These are phyloP conservation scores for Cryptus viduatorius DNA, from an alignment of 2,888 invertebrate species.

Conservation along the genomic window DNA sequence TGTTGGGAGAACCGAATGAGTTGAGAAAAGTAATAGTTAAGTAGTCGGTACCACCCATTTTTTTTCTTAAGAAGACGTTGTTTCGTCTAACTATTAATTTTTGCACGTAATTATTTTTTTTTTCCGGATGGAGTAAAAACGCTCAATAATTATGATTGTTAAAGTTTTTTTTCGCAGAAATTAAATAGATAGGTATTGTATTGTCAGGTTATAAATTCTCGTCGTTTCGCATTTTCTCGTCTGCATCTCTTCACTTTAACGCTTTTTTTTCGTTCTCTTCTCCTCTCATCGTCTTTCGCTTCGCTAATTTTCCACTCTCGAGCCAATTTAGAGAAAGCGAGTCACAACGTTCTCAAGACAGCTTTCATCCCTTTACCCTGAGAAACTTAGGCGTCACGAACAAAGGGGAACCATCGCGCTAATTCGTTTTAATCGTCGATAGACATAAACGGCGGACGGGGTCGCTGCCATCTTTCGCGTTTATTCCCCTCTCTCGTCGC, in stretches of 20 bases:
- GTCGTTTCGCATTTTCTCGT: not conserved
- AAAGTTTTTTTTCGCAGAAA: not conserved
- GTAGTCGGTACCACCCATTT: no score
- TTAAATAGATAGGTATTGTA: not conserved
- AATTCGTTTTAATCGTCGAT: conserved; percentile 63
- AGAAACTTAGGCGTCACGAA: conserved; percentile 49
- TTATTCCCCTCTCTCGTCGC: not conserved
- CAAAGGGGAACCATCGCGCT: conserved; percentile 40
- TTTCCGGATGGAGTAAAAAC: no score
- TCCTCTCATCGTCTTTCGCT: conserved; percentile 8
- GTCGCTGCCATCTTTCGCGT: conserved; percentile 4
- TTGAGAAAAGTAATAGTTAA: no score
- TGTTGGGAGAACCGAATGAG: no score
- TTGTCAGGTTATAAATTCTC: not conserved
- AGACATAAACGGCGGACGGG: conserved; percentile 12
- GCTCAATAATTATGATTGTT: not conserved
- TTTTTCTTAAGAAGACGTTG: no score
- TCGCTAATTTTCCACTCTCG: conserved; percentile 61
- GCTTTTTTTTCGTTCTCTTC: not conserved
- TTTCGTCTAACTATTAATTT: no score
- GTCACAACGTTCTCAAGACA: conserved; percentile 30
- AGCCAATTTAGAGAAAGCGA: conserved; percentile 50
- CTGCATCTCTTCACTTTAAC: not conserved
- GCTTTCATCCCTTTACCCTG: conserved; percentile 7
- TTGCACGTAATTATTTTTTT: not conserved